These are phyloP conservation scores for Huso huso DNA, from an alignment of 2,797 vertebrate genomes.

Conservation along the genomic window DNA sequence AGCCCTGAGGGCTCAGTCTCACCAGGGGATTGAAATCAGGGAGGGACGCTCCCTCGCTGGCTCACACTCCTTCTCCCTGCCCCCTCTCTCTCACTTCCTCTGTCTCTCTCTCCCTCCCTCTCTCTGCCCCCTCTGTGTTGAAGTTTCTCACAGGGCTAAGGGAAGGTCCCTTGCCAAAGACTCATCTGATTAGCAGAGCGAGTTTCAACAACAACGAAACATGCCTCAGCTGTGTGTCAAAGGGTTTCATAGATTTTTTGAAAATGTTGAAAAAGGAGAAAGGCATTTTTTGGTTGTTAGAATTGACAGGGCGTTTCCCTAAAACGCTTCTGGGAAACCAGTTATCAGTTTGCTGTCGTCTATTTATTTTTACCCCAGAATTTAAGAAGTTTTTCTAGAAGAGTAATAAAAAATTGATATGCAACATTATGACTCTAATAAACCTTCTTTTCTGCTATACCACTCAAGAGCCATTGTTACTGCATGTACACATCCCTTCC, in stretches of 20 bases:
- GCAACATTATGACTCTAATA: too few species aligned
- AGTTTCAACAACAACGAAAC: neutral
- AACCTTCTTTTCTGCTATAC: too few species aligned
- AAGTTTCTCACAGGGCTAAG: neutral
- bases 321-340: too few species aligned
- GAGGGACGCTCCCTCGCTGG: neutral
- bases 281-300: too few species aligned
- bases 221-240: too few species aligned
- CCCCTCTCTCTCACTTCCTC: neutral
- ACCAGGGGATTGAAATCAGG: too few species aligned
- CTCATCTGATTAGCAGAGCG: neutral
- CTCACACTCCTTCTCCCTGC: neutral
- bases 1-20: too few species aligned
- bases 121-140: neutral
- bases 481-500: neutral
- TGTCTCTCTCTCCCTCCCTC: neutral
- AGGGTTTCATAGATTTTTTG: neutral
- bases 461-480: too few species aligned
- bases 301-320: neutral
- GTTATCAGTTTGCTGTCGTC: neutral
- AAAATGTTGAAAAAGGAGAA: too few species aligned
- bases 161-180: too few species aligned
- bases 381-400: constrained; percentile 27
- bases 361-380: neutral
- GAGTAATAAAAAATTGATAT: constrained; percentile 32